Evolutionary conservation across 1,140 invertebrate species (phyloP).

Genomic region (Panulirus ornatus): DNA sequence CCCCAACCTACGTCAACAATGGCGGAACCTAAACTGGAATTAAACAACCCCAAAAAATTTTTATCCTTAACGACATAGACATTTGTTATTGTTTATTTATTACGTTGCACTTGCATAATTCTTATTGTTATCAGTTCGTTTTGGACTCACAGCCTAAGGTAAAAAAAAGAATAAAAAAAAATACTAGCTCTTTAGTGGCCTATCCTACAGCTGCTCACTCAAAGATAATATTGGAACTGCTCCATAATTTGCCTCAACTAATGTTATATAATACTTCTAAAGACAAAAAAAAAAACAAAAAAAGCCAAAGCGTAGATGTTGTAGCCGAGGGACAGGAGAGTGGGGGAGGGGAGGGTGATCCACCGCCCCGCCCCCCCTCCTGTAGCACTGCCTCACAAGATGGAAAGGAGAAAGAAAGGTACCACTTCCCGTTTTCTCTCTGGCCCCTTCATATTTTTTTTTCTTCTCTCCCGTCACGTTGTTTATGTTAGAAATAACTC

Average conservation of each 20-base stretch:
- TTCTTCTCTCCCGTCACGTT: not conserved
- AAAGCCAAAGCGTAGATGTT: constrained; percentile 31
- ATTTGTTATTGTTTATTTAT: constrained; percentile 42
- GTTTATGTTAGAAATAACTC: not conserved
- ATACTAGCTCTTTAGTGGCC: not conserved
- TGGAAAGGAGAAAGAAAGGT: too few relatives aligned
- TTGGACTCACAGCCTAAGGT: constrained; percentile 4
- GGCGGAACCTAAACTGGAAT: too few relatives aligned
- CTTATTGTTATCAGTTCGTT: constrained; percentile 21
- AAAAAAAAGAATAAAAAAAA: not conserved
- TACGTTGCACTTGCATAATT: constrained; percentile 42
- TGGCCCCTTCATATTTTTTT: not conserved
- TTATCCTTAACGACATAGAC: not conserved
- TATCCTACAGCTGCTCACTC: not conserved
- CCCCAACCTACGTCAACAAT: too few relatives aligned
- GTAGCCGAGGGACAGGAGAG: not conserved
- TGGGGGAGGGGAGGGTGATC: not conserved
- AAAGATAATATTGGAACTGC: not conserved
- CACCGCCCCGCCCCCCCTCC: not conserved
- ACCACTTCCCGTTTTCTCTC: not conserved
- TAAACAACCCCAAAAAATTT: not conserved
- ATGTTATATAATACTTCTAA: not conserved
- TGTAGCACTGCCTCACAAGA: not conserved
- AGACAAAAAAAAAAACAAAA: too few relatives aligned
- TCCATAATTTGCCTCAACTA: constrained; percentile 7